Evolutionary conservation across 2,888 invertebrate genomes (phyloP).

Genomic region (Brenthis daphne): DNA sequence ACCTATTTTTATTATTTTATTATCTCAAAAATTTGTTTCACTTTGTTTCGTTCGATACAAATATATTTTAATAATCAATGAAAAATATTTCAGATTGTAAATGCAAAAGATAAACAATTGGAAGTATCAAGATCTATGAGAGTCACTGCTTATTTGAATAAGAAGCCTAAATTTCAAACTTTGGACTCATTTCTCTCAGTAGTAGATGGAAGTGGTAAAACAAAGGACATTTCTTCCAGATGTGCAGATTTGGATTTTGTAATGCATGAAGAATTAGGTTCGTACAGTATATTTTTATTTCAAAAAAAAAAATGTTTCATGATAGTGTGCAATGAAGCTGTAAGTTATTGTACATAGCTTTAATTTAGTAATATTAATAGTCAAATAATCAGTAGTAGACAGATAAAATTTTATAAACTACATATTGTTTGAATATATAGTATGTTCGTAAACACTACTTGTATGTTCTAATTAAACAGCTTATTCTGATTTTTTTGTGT

Average conservation of each 20-base stretch:
- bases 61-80: neutral
- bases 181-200: constrained; percentile 85
- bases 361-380: too few species aligned
- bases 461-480: too few species aligned
- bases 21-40: neutral
- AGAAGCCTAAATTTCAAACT: constrained; percentile 84
- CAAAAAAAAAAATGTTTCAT: too few species aligned
- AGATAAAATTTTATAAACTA: too few species aligned
- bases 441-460: too few species aligned
- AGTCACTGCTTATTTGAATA: constrained; percentile 80
- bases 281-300: constrained; percentile 25
- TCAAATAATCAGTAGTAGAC: too few species aligned
- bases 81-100: constrained; percentile 75
- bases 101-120: constrained; percentile 80
- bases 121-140: constrained; percentile 87
- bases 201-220: constrained; percentile 69
- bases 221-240: constrained; percentile 84
- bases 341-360: too few species aligned
- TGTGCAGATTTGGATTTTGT: constrained; percentile 88
- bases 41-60: too few species aligned
- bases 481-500: too few species aligned
- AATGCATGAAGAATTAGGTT: constrained; percentile 85
- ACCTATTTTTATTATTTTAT: too few species aligned
- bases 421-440: too few species aligned
- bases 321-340: too few species aligned